Evolutionary conservation across 2,113 vertebrate species (phyloP).

Genomic region (Natator depressus): DNA sequence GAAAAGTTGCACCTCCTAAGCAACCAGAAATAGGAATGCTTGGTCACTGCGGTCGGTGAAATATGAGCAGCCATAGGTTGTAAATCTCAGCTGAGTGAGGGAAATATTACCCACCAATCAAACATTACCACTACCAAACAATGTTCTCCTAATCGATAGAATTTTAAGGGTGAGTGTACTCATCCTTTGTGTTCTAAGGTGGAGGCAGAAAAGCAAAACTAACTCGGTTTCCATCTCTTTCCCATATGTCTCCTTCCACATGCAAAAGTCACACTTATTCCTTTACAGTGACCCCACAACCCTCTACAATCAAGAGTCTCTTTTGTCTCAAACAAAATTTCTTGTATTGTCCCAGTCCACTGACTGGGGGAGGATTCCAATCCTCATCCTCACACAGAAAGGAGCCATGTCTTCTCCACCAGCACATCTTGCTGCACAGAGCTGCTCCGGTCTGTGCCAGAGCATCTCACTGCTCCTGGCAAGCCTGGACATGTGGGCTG

Average conservation of each 20-base stretch:
- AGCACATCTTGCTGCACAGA: neutral
- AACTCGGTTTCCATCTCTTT: neutral
- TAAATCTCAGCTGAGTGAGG: neutral
- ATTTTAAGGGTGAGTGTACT: neutral
- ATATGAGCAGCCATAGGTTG: neutral
- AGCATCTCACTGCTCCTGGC: neutral
- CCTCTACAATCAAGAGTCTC: neutral
- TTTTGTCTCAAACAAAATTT: neutral
- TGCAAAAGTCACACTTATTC: neutral
- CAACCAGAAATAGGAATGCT: neutral
- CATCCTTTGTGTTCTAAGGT: neutral
- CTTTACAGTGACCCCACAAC: neutral
- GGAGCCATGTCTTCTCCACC: neutral
- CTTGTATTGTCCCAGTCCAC: neutral
- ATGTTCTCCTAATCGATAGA: neutral
- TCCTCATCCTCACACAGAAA: neutral
- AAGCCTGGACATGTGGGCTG: neutral
- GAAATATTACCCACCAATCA: neutral
- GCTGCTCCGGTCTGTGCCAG: neutral
- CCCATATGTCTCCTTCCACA: neutral
- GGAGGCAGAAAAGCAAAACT: neutral
- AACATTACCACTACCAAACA: neutral
- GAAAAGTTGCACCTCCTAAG: neutral
- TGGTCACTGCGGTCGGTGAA: neutral
- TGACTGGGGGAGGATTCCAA: neutral